Percentiles rank a stretch among this genome's conserved stretches.
Evolutionary conservation across 2,888 invertebrate genomes (phyloP).

Genomic region (Hymenopus coronatus): DNA sequence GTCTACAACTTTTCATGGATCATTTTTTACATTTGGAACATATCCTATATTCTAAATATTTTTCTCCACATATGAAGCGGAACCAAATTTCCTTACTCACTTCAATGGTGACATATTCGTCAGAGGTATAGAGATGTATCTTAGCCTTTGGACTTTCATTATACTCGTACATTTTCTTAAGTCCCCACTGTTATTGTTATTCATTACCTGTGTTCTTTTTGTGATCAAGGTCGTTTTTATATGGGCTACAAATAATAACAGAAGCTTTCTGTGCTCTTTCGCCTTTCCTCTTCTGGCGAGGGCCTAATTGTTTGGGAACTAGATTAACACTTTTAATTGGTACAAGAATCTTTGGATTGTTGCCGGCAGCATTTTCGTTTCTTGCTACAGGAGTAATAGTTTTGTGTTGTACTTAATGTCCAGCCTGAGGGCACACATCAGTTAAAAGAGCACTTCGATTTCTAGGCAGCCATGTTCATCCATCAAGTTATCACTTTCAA

Average conservation of each 20-base stretch:
- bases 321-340: neutral
- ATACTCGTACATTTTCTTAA: too few species aligned
- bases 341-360: neutral
- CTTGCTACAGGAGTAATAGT: too few species aligned
- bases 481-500: neutral
- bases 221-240: neutral
- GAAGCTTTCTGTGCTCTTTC: slow-evolving; percentile 2
- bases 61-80: neutral
- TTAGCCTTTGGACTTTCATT: too few species aligned
- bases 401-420: too few species aligned
- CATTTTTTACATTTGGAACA: neutral
- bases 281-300: neutral
- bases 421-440: too few species aligned
- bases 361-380: neutral
- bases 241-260: neutral
- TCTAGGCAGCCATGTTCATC: too few species aligned
- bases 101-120: neutral
- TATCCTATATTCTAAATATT: neutral
- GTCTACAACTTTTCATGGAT: neutral
- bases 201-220: neutral
- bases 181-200: neutral
- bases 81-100: neutral
- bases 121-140: neutral
- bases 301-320: neutral
- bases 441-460: too few species aligned